Conservation (phyloP, 2,888 invertebrate genomes). For the Tiliacea aurago region DNA sequence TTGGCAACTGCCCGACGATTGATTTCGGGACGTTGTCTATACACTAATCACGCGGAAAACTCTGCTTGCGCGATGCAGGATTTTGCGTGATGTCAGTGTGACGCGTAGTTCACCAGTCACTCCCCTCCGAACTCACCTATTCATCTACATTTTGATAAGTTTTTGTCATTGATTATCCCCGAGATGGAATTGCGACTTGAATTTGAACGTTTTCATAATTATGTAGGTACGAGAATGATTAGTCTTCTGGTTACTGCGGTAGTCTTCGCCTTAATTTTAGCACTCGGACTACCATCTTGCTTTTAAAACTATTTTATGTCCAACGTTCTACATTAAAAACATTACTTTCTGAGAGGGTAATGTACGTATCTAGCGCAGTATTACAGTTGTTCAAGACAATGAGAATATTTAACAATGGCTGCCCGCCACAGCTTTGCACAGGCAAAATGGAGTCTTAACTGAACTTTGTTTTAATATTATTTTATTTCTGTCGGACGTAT, state of each 20-base stretch:
- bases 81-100: too few relatives aligned
- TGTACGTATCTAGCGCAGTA: conserved; percentile 49
- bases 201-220: neutral
- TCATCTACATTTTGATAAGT: neutral
- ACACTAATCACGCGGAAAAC: too few relatives aligned
- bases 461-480: conserved; percentile 48
- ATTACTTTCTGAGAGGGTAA: conserved; percentile 46
- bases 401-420: conserved; percentile 61
- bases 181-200: neutral
- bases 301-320: conserved; percentile 34
- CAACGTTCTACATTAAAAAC: conserved; percentile 43
- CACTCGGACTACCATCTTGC: neutral
- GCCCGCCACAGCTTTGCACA: conserved; percentile 55
- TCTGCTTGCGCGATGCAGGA: too few relatives aligned
- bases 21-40: too few relatives aligned
- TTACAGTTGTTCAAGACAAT: conserved; percentile 58
- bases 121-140: neutral
- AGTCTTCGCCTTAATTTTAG: conserved; percentile 1
- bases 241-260: neutral
- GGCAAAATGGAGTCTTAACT: conserved; percentile 52
- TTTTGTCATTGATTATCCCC: neutral
- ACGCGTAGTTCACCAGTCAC: too few relatives aligned
- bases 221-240: neutral
- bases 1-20: too few relatives aligned
- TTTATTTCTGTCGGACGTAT: conserved; percentile 31